A percentile compares a stretch with the other conserved stretches of the same genome.
Evolutionary conservation across 2,113 vertebrate species (phyloP).

Genomic region (Thalassarche chlororhynchos): DNA sequence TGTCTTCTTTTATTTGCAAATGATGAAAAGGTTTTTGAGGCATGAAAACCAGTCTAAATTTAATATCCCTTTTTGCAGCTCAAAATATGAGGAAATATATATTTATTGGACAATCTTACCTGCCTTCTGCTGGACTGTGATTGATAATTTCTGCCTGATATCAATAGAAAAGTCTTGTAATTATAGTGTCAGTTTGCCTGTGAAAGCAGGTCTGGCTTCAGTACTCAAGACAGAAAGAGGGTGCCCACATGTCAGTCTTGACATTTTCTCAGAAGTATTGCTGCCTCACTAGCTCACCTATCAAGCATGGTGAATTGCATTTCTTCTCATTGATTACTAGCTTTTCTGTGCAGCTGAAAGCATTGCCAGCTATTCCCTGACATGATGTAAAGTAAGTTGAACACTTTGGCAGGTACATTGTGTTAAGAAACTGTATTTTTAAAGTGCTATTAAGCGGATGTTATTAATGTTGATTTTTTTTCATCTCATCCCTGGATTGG

Average conservation of each 20-base stretch:
- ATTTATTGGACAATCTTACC: not conserved
- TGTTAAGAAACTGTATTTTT: constrained; percentile 31
- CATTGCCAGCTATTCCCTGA: constrained; percentile 16
- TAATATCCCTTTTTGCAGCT: not conserved
- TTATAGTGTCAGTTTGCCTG: not conserved
- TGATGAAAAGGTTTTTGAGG: not conserved
- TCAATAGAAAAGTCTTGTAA: not conserved
- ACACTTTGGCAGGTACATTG: not conserved
- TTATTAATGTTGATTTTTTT: not conserved
- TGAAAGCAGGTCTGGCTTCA: not conserved
- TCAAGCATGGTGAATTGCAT: constrained; percentile 45
- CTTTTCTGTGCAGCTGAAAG: not conserved
- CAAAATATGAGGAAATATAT: not conserved
- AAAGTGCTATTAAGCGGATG: not conserved
- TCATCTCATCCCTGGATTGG: not conserved
- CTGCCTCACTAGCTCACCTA: constrained; percentile 31
- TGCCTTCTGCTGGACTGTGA: not conserved
- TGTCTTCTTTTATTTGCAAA: not conserved
- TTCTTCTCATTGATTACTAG: constrained; percentile 31
- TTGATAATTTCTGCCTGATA: not conserved
- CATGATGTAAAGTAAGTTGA: constrained; percentile 19
- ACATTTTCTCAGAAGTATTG: constrained; percentile 32
- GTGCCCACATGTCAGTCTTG: not conserved
- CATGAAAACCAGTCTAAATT: not conserved
- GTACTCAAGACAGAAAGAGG: not conserved